A percentile compares a stretch with the other conserved stretches of the same genome.
Conservation (phyloP, 92 coral and sea anemone species). For the Palythoa heliodiscus region DNA sequence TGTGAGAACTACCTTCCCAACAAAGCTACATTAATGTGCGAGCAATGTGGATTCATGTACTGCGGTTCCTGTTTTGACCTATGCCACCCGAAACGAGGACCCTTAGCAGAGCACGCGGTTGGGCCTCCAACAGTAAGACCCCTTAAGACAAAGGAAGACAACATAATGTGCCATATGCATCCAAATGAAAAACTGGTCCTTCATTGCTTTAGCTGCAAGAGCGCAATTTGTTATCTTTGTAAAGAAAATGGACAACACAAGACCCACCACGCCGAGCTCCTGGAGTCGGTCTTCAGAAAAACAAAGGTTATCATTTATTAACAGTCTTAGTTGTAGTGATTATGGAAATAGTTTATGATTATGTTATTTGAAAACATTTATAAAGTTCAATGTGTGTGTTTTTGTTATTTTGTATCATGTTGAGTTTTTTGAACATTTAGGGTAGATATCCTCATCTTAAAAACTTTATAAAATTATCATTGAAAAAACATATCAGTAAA, state of each 20-base stretch:
- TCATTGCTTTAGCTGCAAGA: conserved; percentile 70
- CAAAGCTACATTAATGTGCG: conserved; percentile 79
- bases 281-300: conserved; percentile 81
- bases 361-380: too few relatives aligned
- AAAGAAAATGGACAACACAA: conserved; percentile 78
- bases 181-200: conserved; percentile 69
- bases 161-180: conserved; percentile 66
- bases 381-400: background rate
- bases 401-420: too few relatives aligned
- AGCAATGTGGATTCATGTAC: conserved; percentile 76
- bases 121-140: conserved; percentile 73
- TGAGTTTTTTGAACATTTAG: background rate
- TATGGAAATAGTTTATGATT: background rate
- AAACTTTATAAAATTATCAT: too few relatives aligned
- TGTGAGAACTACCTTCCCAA: conserved; percentile 82
- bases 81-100: conserved; percentile 88
- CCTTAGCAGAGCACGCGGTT: conserved; percentile 75
- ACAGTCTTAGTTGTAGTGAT: background rate
- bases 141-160: conserved; percentile 66
- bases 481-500: too few relatives aligned
- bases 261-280: conserved; percentile 68
- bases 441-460: too few relatives aligned
- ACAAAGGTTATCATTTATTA: conserved; percentile 57
- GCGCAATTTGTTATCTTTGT: conserved; percentile 78
- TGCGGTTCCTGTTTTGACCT: conserved; percentile 83